Evolutionary conservation across 2,888 invertebrate genomes (phyloP), one percentile per base, ranked within the genome.

Genomic region (Eretmocerus hayati): DNA sequence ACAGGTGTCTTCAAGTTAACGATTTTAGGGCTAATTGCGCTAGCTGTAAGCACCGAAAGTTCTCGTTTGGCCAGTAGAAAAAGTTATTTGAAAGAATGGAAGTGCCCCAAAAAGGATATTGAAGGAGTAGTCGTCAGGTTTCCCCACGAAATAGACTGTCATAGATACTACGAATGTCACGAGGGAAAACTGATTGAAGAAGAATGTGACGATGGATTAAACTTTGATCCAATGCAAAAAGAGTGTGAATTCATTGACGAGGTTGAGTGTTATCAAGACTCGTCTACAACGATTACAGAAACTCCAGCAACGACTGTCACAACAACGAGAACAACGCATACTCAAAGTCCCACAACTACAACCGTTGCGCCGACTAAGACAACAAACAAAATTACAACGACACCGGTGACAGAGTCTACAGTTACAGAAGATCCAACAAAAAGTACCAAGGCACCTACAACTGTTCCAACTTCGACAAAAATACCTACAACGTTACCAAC

Each of bases 91-190:
- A 26, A 5, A 33, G 15, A 33, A 33, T 33, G n/a, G 5, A 8
- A n/a, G 9, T 44, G 44, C 16, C 44, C 44, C 15, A 44, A 37
- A 18, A 15, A 36, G 5, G 26, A 43, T 26, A 13, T 21, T 20
- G 15, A 6, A 5, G 38, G 38, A 30, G 20, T 39, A 9, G 6
- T 22, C 19, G 23, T 45, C 3, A 30, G 13, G 5, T 8, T 48
- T 19, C 48, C 47, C 5, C 52, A 52, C 16, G 52, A 52, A 46
- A 42, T 23, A 2, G 48, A 48, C 3, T 52, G 52, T 31, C 18
- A 35, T 20, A 48, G 49, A 36, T 52, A 33, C 32, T 52, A 52
- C 15, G 21, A 42, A 5, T 52, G 52, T 16, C 18, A 20, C 4
- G 31, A 40, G 16, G 20, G 22, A 4, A 48, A 48, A 35, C 13